phyloP scores from a whole-genome alignment of 2,888 invertebrate species.

The Cantharis rufa region DNA sequence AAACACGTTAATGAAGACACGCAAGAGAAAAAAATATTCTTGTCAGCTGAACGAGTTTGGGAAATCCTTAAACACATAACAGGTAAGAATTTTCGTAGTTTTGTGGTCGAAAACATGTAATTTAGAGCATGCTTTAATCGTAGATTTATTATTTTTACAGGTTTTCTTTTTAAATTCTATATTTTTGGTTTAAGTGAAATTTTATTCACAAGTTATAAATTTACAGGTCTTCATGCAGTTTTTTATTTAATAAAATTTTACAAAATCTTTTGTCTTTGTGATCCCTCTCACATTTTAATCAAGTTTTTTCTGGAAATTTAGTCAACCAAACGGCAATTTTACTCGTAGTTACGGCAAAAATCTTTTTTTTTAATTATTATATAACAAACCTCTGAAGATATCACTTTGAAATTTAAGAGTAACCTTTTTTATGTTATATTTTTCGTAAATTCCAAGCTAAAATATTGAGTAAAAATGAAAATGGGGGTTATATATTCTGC shows the following conservation, averaged over 20 bases:
- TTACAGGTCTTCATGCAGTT: not conserved
- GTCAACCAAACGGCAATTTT: no score
- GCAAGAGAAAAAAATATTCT: constrained; percentile 91
- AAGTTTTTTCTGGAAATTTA: not conserved
- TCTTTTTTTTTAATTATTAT: no score
- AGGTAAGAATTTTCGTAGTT: constrained; percentile 43
- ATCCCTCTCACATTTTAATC: not conserved
- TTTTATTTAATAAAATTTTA: not conserved
- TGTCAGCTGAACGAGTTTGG: constrained; percentile 95
- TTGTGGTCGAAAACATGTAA: not conserved
- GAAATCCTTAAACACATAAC: constrained; percentile 95
- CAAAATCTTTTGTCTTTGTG: not conserved
- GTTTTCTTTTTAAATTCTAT: not conserved
- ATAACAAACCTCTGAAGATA: no score
- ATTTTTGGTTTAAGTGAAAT: not conserved
- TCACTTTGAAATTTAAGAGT: no score
- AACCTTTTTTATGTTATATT: no score
- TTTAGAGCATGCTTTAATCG: not conserved
- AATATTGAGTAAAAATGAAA: no score
- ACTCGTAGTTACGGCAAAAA: no score
- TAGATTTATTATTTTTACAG: not conserved
- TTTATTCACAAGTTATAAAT: not conserved
- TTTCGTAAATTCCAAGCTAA: no score
- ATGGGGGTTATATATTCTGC: no score
- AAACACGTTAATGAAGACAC: constrained; percentile 98